Percentiles rank a stretch among this genome's conserved stretches.
phyloP scores from a whole-genome alignment of 2,113 vertebrate species.

The Piprites chloris region DNA sequence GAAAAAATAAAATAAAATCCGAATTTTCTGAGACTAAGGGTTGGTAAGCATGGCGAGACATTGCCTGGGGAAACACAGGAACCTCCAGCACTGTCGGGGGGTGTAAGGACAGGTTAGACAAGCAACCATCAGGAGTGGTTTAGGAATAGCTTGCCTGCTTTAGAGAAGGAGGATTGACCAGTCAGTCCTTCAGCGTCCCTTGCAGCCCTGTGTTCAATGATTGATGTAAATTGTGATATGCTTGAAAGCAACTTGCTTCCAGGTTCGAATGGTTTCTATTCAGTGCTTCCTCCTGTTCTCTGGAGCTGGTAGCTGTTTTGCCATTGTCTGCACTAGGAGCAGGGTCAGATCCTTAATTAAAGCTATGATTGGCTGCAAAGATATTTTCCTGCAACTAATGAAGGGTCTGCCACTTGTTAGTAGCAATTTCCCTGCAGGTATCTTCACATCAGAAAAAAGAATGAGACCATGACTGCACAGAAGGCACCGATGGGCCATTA shows the following conservation, averaged over 20 bases:
- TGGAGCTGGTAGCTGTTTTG: neutral
- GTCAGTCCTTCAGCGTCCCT: neutral
- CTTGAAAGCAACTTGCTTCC: neutral
- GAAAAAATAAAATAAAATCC: neutral
- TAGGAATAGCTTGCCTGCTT: neutral
- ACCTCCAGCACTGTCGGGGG: neutral
- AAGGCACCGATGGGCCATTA: neutral
- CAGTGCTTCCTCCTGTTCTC: neutral
- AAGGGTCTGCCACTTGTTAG: neutral
- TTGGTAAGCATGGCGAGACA: neutral
- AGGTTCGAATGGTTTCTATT: neutral
- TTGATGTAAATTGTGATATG: neutral
- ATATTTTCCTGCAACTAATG: neutral
- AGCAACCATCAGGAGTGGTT: neutral
- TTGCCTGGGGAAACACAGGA: neutral
- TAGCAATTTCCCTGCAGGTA: neutral
- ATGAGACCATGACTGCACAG: neutral
- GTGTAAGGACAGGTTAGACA: neutral
- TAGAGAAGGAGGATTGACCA: neutral
- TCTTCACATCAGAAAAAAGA: neutral
- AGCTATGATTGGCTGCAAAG: neutral
- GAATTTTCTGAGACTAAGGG: neutral
- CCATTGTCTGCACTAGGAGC: neutral
- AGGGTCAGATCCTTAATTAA: slow-evolving; percentile 23
- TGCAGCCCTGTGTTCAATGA: neutral